Evolutionary conservation across 2,888 invertebrate genomes (phyloP).

Genomic region (Dynastes hyllus): DNA sequence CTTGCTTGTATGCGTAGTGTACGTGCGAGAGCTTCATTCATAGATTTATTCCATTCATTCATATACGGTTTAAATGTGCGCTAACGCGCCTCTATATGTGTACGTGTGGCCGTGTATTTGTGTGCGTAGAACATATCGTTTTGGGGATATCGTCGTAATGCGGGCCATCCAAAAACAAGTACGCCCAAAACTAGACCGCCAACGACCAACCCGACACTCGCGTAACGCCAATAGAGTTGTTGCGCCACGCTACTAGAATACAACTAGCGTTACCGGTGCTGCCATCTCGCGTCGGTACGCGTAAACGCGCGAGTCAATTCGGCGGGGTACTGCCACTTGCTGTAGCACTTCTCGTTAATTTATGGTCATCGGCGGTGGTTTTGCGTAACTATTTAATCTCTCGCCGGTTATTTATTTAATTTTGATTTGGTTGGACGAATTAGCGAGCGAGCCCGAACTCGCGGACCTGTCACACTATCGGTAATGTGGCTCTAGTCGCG

Average conservation of each 20-base stretch:
- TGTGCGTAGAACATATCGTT: neutral
- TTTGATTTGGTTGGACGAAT: slow-evolving; percentile 24
- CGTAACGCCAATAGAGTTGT: slow-evolving; percentile 23
- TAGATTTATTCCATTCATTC: slow-evolving; percentile 41
- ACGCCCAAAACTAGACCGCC: slow-evolving; percentile 23
- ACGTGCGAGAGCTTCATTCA: slow-evolving; percentile 31
- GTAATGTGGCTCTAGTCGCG: slow-evolving; percentile 4
- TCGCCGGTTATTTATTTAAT: slow-evolving; percentile 40
- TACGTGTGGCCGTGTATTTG: too few relatives aligned
- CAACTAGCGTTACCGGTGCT: neutral
- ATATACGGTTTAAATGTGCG: slow-evolving; percentile 32
- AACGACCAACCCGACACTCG: neutral
- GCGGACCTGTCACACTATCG: neutral
- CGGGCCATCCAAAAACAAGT: slow-evolving; percentile 15
- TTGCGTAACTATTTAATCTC: slow-evolving; percentile 46
- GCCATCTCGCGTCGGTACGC: neutral
- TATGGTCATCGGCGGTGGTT: slow-evolving; percentile 37
- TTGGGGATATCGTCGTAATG: neutral
- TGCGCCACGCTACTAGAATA: slow-evolving; percentile 1
- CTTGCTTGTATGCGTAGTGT: too few relatives aligned
- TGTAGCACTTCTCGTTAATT: slow-evolving; percentile 37
- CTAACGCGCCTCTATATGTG: neutral
- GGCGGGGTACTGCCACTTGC: neutral
- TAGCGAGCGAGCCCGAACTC: neutral
- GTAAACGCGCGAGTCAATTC: neutral